A percentile compares a stretch with the other conserved stretches of the same genome.
Evolutionary conservation across 2,888 invertebrate species (phyloP).

Genomic region (Nymphalis urticae): DNA sequence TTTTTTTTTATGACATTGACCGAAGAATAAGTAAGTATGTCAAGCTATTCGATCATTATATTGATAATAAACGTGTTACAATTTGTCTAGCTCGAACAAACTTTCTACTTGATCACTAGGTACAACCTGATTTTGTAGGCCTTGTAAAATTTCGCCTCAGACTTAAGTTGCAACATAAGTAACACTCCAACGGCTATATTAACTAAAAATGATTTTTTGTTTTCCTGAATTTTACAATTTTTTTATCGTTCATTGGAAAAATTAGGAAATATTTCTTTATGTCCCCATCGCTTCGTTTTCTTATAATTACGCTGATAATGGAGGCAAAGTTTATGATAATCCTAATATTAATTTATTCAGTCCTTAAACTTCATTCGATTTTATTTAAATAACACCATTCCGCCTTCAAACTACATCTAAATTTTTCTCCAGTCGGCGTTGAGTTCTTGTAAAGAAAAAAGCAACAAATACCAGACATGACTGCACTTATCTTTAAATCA

Average conservation of each 20-base stretch:
- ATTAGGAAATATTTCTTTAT: not conserved
- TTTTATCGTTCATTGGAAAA: not conserved
- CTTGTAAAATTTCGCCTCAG: conserved; percentile 58
- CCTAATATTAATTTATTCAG: no score
- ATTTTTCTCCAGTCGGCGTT: no score
- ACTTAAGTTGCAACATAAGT: conserved; percentile 52
- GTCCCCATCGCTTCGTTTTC: no score
- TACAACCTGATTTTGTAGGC: conserved; percentile 51
- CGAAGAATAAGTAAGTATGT: conserved; percentile 9
- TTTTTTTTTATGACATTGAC: conserved; percentile 10
- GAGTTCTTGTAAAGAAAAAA: no score
- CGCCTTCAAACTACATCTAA: no score
- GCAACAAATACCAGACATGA: no score
- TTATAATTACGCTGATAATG: no score
- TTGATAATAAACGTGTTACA: conserved; percentile 28
- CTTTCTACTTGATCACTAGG: conserved; percentile 36
- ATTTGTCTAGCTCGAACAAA: conserved; percentile 28
- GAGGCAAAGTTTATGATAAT: no score
- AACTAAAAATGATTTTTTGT: not conserved
- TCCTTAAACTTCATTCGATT: no score
- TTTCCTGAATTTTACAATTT: not conserved
- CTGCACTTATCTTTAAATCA: no score
- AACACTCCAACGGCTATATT: not conserved
- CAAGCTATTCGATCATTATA: conserved; percentile 27
- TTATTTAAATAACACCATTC: no score